A percentile compares a stretch with the other conserved stretches of the same genome.
phyloP scores from a whole-genome alignment of 2,888 invertebrate species.

The Oegoconia quadripuncta region DNA sequence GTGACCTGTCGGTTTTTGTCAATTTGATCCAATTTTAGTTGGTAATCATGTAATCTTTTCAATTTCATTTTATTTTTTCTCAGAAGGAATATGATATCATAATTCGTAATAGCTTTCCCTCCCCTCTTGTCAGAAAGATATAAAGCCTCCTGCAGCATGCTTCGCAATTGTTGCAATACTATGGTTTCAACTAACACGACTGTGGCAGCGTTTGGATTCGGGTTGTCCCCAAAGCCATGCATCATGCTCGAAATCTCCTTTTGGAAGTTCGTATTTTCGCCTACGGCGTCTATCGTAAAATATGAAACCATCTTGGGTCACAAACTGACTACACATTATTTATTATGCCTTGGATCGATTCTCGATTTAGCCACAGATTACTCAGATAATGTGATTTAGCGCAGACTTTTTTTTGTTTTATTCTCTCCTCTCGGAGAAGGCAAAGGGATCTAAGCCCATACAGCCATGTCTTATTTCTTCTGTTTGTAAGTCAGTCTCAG shows the following conservation, averaged over 20 bases:
- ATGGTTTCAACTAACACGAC: slow-evolving; percentile 91
- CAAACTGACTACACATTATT: too few relatives aligned
- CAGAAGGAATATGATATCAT: slow-evolving; percentile 90
- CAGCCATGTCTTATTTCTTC: too few relatives aligned
- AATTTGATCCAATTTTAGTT: slow-evolving; percentile 78
- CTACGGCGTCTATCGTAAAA: slow-evolving; percentile 53
- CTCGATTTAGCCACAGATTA: too few relatives aligned
- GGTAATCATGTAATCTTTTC: slow-evolving; percentile 86
- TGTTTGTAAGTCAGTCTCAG: too few relatives aligned
- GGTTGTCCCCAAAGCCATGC: slow-evolving; percentile 96
- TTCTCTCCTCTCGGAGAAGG: too few relatives aligned
- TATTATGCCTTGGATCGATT: too few relatives aligned
- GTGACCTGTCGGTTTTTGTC: slow-evolving; percentile 48
- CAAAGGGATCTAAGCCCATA: too few relatives aligned
- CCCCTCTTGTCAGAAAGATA: slow-evolving; percentile 82
- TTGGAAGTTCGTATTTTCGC: slow-evolving; percentile 69
- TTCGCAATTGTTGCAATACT: slow-evolving; percentile 88
- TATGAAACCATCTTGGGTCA: slow-evolving; percentile 73
- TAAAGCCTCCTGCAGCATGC: slow-evolving; percentile 86
- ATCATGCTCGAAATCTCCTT: slow-evolving; percentile 91
- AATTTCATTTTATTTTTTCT: slow-evolving; percentile 89
- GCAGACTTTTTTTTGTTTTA: too few relatives aligned
- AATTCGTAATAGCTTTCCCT: slow-evolving; percentile 75
- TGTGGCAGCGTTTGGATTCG: slow-evolving; percentile 88
- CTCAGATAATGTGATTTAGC: too few relatives aligned